Percentiles rank a stretch among this genome's conserved stretches.
Conservation (phyloP, 2,797 vertebrate genomes). For the Pseudochirops corinnae region DNA sequence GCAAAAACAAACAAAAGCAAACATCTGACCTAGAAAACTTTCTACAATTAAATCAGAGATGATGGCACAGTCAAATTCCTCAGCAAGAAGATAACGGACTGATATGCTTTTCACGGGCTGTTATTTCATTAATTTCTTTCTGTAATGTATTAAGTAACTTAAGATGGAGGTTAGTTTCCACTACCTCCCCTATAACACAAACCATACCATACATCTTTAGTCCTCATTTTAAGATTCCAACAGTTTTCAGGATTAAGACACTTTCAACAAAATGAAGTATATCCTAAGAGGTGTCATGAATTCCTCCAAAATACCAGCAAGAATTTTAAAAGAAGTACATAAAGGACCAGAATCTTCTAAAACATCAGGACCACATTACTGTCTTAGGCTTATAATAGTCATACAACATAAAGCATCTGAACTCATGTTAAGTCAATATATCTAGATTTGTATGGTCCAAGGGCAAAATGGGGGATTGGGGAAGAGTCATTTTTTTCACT, state of each 20-base stretch:
- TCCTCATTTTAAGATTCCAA: neutral
- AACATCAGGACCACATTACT: neutral
- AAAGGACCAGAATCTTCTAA: neutral
- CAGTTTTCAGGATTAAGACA: neutral
- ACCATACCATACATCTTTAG: neutral
- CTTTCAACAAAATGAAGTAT: neutral
- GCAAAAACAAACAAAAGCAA: neutral
- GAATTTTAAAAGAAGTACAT: neutral
- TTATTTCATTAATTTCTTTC: neutral
- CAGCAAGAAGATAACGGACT: neutral
- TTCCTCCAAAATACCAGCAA: neutral
- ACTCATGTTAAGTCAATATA: neutral
- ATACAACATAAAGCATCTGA: neutral
- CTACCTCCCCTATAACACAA: neutral
- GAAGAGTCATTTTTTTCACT: neutral
- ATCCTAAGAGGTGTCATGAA: neutral
- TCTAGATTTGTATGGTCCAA: neutral
- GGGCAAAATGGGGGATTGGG: neutral
- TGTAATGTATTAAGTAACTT: neutral
- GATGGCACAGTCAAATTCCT: neutral
- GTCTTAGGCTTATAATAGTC: neutral
- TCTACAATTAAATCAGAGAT: neutral
- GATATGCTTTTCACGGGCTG: neutral
- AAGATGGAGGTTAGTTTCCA: neutral
- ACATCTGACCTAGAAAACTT: neutral